Base-by-base conservation (phyloP, 92 coral and sea anemone genomes). In the Virgularia gustaviana region DNA sequence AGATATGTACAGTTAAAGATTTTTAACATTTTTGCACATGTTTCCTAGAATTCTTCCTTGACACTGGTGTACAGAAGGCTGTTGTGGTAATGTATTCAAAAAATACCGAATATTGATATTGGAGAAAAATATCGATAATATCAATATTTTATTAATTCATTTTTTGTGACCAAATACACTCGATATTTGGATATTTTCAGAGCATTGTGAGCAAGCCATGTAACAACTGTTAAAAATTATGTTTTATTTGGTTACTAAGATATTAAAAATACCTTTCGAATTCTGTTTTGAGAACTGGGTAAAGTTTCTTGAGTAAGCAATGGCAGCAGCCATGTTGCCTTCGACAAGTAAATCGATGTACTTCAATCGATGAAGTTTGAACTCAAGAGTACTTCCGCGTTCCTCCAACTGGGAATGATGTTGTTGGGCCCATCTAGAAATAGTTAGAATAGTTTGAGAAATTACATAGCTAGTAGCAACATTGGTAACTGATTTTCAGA, bases 251-350 rank as follows among this genome's bases (percentile, higher is more conserved):
- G n/a, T n/a, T n/a, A n/a, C n/a, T n/a, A n/a, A n/a, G n/a, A n/a
- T n/a, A n/a, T n/a, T n/a, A n/a, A n/a, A n/a, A n/a, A n/a, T 45
- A 92, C 98, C 98, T 89, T 89, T 92, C 11, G 90, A 83, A 62
- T 92, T 88, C 45, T 78, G 96, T 65, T 75, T 38, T 20, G 98
- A 95, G 77, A 92, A 92, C n/a, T 77, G 79, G 8, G 86, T 80
- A 76, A 92, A 92, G 70, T 89, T 81, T 49, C 80, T 84, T 16
- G 98, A 85, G 72, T 92, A 92, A 31, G 36, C 54, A 36, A 92
- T 81, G 9, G 96, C 98, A 7, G 87, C 96, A 31, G 81, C 78
- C 25, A 89, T 85, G 23, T 54, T 75, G 49, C 98, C 98, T 70
- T 89, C 85, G 34, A 74, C 88, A 20, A 92, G 75, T 27, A 89